Evolutionary conservation across 2,113 vertebrate species (phyloP).

Genomic region (Leucopsar rothschildi): DNA sequence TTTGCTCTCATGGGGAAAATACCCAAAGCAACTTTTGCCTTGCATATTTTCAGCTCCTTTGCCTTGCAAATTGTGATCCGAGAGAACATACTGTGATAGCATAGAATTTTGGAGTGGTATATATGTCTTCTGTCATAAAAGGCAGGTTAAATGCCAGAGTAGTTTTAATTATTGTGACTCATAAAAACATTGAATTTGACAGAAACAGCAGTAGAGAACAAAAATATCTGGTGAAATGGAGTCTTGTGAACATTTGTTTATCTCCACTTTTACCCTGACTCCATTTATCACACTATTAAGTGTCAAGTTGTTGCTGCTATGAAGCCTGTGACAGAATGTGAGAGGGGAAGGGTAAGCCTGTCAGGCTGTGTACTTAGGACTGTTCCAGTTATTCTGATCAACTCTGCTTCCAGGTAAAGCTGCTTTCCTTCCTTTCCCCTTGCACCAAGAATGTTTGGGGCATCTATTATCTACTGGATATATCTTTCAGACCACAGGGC

Average conservation of each 20-base stretch:
- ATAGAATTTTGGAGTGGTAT: not conserved
- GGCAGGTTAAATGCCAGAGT: not conserved
- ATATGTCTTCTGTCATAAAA: not conserved
- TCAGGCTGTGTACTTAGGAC: not conserved
- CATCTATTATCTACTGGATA: not conserved
- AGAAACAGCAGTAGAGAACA: not conserved
- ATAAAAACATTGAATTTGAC: not conserved
- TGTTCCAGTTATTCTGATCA: not conserved
- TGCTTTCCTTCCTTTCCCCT: not conserved
- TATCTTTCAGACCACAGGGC: not conserved
- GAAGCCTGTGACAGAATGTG: not conserved
- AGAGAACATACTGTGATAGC: not conserved
- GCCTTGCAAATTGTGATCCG: not conserved
- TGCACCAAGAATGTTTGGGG: not conserved
- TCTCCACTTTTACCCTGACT: not conserved
- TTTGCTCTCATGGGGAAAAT: not conserved
- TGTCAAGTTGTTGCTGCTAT: not conserved
- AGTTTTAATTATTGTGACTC: not conserved
- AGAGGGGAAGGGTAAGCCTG: not conserved
- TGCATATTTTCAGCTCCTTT: not conserved
- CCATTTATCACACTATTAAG: not conserved
- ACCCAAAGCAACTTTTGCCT: not conserved
- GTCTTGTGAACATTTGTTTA: not conserved
- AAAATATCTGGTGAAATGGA: not conserved
- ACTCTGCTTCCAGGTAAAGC: not conserved